A percentile compares a stretch with the other conserved stretches of the same genome.
phyloP scores from a whole-genome alignment of 2,888 invertebrate species.

The Tethea ocularis region DNA sequence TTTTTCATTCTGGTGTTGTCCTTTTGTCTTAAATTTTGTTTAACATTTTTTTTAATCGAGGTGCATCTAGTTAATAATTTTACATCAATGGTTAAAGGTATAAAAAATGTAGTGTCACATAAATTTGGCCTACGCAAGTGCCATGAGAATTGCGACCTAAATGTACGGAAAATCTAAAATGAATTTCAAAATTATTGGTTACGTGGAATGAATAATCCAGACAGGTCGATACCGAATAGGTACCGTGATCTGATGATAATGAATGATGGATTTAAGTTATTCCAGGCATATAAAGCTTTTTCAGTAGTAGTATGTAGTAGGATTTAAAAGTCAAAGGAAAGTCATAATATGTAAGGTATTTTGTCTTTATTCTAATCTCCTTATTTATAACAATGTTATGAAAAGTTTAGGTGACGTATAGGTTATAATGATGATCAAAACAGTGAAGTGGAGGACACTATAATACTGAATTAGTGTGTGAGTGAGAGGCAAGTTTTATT shows the following conservation, averaged over 20 bases:
- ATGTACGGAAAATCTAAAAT: slow-evolving; percentile 9
- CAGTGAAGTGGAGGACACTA: too few relatives aligned
- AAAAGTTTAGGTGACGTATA: too few relatives aligned
- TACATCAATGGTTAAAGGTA: neutral
- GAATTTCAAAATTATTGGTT: slow-evolving; percentile 11
- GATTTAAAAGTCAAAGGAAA: too few relatives aligned
- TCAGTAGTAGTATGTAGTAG: neutral
- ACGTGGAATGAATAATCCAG: slow-evolving; percentile 10
- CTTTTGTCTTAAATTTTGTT: neutral
- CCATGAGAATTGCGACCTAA: neutral
- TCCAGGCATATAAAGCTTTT: neutral
- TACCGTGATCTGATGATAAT: slow-evolving; percentile 6
- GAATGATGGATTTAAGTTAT: neutral
- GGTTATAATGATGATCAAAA: too few relatives aligned
- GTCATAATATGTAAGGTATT: neutral
- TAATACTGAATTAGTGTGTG: too few relatives aligned
- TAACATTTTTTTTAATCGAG: neutral
- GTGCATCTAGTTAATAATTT: neutral
- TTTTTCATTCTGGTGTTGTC: too few relatives aligned
- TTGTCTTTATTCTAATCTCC: neutral
- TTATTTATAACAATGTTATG: too few relatives aligned
- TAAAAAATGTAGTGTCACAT: slow-evolving; percentile 8
- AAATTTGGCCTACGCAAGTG: slow-evolving; percentile 5
- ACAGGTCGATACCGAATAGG: neutral
- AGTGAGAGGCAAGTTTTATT: too few relatives aligned